These are phyloP conservation scores for Nixonia krombeini DNA, from an alignment of 1,140 invertebrate species.

Conservation along the genomic window DNA sequence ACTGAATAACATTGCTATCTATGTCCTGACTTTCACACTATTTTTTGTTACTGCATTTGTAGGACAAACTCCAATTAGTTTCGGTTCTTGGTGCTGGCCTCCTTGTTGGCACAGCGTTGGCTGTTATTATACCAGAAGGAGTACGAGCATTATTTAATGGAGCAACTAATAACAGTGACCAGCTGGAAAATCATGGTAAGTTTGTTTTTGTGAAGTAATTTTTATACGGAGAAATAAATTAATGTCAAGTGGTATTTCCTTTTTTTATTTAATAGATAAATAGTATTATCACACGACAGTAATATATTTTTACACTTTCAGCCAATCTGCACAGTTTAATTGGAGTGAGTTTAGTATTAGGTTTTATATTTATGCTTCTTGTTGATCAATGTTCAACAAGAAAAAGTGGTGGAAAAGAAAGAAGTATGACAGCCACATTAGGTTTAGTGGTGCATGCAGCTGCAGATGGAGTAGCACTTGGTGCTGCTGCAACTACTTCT, in stretches of 20 bases:
- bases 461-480: slow-evolving; percentile 97
- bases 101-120: slow-evolving; percentile 96
- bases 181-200: slow-evolving; percentile 41
- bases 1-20: neutral
- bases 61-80: slow-evolving; percentile 95
- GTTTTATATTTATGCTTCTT: slow-evolving; percentile 98
- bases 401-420: slow-evolving; percentile 78
- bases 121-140: slow-evolving; percentile 99
- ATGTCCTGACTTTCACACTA: neutral
- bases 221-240: slow-evolving; percentile 1
- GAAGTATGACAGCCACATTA: slow-evolving; percentile 92
- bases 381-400: slow-evolving; percentile 89
- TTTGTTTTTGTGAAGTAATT: neutral
- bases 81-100: slow-evolving; percentile 97
- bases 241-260: neutral
- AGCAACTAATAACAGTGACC: slow-evolving; percentile 25
- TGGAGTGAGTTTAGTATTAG: slow-evolving; percentile 83
- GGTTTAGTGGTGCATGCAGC: slow-evolving; percentile 98
- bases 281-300: too few species aligned
- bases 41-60: slow-evolving; percentile 57
- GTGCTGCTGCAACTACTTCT: slow-evolving; percentile 94
- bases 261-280: too few species aligned
- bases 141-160: slow-evolving; percentile 84
- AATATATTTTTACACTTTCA: too few species aligned
- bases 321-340: slow-evolving; percentile 77